These are phyloP conservation scores for Kuschelorhynchus macadamiae DNA, from an alignment of 2,888 invertebrate genomes.

Conservation along the genomic window DNA sequence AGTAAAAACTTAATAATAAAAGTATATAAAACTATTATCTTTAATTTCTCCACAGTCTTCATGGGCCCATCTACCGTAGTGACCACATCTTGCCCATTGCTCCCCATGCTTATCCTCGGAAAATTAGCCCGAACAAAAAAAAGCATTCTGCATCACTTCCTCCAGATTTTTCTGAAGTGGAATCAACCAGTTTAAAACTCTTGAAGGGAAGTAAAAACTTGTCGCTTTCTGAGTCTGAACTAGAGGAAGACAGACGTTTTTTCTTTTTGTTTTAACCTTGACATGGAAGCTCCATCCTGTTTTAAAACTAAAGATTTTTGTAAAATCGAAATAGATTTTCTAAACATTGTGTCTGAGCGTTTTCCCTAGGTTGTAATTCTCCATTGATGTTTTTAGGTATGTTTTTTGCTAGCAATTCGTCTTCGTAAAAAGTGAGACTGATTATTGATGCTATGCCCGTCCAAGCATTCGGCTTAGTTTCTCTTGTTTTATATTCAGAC, in stretches of 20 bases:
- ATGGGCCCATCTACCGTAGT: too few species aligned
- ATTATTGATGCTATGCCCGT: slow-evolving; percentile 16
- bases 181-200: slow-evolving; percentile 24
- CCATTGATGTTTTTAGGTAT: slow-evolving; percentile 12
- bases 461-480: slow-evolving; percentile 20
- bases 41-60: too few species aligned
- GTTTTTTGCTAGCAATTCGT: slow-evolving; percentile 9
- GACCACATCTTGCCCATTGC: too few species aligned
- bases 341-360: slow-evolving; percentile 4
- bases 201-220: too few species aligned
- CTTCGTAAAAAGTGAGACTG: slow-evolving; percentile 10
- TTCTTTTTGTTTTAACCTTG: slow-evolving; percentile 21
- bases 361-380: slow-evolving; percentile 14
- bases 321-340: slow-evolving; percentile 16
- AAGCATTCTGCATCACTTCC: slow-evolving; percentile 13
- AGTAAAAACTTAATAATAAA: too few species aligned
- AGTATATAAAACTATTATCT: too few species aligned
- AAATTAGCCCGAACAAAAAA: too few species aligned
- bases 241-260: slow-evolving; percentile 23
- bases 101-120: too few species aligned
- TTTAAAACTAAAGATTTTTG: slow-evolving; percentile 23
- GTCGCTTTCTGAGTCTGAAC: slow-evolving; percentile 28
- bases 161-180: slow-evolving; percentile 2
- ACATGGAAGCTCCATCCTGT: slow-evolving; percentile 18
- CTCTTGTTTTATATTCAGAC: slow-evolving; percentile 8